phyloP scores from a whole-genome alignment of 2,113 vertebrate genomes.

The Craseonycteris thonglongyai region DNA sequence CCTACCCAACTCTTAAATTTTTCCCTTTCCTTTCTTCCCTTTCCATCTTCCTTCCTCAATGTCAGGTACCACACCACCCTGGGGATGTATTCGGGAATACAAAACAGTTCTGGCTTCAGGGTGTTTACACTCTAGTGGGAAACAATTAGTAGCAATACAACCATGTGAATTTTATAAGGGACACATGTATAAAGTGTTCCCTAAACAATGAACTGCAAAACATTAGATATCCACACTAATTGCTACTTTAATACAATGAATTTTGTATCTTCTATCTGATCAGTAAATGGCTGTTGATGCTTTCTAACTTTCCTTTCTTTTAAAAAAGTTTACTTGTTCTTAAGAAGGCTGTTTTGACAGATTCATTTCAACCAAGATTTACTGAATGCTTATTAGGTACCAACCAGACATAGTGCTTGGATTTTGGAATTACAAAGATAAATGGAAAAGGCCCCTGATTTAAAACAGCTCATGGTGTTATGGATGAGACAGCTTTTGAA shows the following conservation, averaged over 20 bases:
- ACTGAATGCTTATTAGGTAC: not conserved
- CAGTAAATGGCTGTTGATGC: not conserved
- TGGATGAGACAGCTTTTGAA: not conserved
- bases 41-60: not conserved
- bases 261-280: not conserved
- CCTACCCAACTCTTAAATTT: not conserved
- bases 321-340: not conserved
- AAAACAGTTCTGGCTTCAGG: not conserved
- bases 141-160: not conserved
- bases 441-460: not conserved
- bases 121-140: not conserved
- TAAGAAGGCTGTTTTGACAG: not conserved
- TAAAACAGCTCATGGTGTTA: not conserved
- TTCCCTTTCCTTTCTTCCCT: not conserved
- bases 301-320: not conserved
- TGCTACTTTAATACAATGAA: not conserved
- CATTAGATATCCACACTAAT: not conserved
- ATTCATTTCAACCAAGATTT: not conserved
- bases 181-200: not conserved
- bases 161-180: not conserved
- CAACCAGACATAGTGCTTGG: not conserved
- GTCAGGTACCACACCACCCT: not conserved
- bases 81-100: not conserved
- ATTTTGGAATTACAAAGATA: not conserved
- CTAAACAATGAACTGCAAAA: not conserved